These are phyloP conservation scores for Recurvirostra avosetta DNA, from an alignment of 2,113 vertebrate species.

Conservation along the genomic window DNA sequence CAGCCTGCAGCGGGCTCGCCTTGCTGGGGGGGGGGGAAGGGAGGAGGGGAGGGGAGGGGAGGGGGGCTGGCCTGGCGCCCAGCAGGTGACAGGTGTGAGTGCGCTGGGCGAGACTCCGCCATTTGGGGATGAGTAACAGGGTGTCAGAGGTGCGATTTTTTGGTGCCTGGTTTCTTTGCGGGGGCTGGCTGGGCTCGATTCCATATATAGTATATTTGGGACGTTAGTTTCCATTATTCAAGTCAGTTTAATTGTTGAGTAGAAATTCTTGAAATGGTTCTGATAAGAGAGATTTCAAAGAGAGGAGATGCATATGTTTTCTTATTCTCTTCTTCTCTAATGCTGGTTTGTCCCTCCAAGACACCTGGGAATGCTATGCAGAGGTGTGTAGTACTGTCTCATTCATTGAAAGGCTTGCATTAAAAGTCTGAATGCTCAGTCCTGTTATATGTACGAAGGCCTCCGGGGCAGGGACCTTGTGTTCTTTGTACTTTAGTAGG, in stretches of 20 bases:
- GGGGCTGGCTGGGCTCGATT: slow-evolving; percentile 35
- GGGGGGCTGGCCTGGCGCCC: background rate
- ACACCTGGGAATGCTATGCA: background rate
- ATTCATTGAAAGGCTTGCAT: slow-evolving; percentile 37
- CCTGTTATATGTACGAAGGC: background rate
- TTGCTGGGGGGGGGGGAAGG: background rate
- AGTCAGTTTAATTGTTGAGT: slow-evolving; percentile 52
- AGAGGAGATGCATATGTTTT: background rate
- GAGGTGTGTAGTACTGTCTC: background rate
- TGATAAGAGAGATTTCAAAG: slow-evolving; percentile 54
- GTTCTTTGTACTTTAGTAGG: background rate
- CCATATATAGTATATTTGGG: slow-evolving; percentile 72
- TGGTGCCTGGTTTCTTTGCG: background rate
- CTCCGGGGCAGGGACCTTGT: background rate
- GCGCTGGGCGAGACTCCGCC: slow-evolving; percentile 13
- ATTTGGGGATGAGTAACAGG: background rate
- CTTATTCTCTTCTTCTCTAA: background rate
- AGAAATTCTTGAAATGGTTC: slow-evolving; percentile 60
- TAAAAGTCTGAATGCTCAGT: background rate
- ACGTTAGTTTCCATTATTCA: slow-evolving; percentile 55
- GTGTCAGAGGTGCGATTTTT: background rate
- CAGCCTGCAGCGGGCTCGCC: background rate
- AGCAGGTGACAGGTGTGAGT: slow-evolving; percentile 74
- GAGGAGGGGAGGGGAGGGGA: background rate
- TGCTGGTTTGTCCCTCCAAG: background rate